Evolutionary conservation across 2,888 invertebrate species (phyloP), one percentile per base, ranked within the genome.

Genomic region (Leptinotarsa peninsularis): DNA sequence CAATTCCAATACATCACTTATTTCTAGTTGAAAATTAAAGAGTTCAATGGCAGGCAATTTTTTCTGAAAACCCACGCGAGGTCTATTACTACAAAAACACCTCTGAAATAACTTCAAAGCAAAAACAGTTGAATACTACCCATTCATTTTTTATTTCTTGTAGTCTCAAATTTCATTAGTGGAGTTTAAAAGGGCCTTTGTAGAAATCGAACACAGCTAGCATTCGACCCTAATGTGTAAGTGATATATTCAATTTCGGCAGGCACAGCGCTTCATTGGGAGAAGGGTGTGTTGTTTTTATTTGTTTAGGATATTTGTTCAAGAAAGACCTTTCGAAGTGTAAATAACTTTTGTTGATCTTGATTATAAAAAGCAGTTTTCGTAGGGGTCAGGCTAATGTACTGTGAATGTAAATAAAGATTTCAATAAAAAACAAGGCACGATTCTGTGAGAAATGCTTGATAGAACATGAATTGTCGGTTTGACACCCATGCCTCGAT

Each of bases 271-370:
- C 52, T 54, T 75, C 72, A 66, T 68, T 66, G 71, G 74, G 54
- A 75, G 67, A 68, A 83, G 84, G 84, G 84, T 82, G 83, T 82
- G 83, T 83, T 83, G 82, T 83, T 84, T 84, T 83, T 85, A 85
- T 86, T 86, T 85, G 85, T 82, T 86, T 85, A 86, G 85, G 85
- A 83, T 85, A 84, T 85, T 85, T 85, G 84, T 81, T 81, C 81
- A 82, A 80, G 82, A 79, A 82, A 75, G 85, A 83, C 85, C 85
- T 85, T 84, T 84, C 81, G 80, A 84, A 84, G 82, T 82, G 84
- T 84, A 86, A 85, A 85, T 82, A 85, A 80, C 80, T 82, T 83
- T 78, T 83, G 82, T 80, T 81, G 82, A 80, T 81, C 80, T 82
- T 80, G 78, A 80, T 79, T 80, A 78, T 78, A 79, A 82, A 82